A percentile compares a stretch with the other conserved stretches of the same genome.
These are phyloP conservation scores for Graptemys geographica DNA, from an alignment of 2,797 vertebrate genomes.

Conservation along the genomic window DNA sequence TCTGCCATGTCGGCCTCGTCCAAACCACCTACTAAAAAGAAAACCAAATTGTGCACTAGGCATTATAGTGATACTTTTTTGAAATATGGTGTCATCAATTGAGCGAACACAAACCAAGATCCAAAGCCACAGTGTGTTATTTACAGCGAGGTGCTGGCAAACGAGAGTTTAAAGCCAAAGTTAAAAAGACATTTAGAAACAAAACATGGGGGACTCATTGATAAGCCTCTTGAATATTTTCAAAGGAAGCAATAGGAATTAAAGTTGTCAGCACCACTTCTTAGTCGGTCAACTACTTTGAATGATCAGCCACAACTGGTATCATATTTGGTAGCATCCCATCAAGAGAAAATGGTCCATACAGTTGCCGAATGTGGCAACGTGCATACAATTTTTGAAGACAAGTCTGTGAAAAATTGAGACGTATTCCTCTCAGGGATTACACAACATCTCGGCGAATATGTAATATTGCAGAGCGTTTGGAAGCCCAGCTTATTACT, in stretches of 20 bases:
- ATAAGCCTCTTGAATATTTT: no score
- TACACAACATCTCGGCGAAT: neutral
- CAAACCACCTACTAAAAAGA: neutral
- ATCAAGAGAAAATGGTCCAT: constrained; percentile 26
- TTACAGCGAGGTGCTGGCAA: neutral
- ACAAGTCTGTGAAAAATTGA: neutral
- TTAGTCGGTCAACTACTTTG: no score
- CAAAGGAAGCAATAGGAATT: no score
- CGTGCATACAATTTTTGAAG: neutral
- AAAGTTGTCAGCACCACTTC: no score
- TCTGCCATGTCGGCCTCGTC: neutral
- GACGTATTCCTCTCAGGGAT: neutral
- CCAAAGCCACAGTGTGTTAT: neutral
- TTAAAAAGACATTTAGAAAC: neutral
- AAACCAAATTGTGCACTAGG: neutral
- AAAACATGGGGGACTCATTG: no score
- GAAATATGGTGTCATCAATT: neutral
- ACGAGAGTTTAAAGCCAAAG: neutral
- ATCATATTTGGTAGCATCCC: neutral
- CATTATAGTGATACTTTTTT: neutral
- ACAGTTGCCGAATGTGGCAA: neutral
- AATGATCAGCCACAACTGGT: no score
- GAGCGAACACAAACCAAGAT: neutral
- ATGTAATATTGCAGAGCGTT: neutral
- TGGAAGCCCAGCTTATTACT: neutral